A percentile compares a stretch with the other conserved stretches of the same genome.
Evolutionary conservation across 2,888 invertebrate species (phyloP).

Genomic region (Mythimna impura): DNA sequence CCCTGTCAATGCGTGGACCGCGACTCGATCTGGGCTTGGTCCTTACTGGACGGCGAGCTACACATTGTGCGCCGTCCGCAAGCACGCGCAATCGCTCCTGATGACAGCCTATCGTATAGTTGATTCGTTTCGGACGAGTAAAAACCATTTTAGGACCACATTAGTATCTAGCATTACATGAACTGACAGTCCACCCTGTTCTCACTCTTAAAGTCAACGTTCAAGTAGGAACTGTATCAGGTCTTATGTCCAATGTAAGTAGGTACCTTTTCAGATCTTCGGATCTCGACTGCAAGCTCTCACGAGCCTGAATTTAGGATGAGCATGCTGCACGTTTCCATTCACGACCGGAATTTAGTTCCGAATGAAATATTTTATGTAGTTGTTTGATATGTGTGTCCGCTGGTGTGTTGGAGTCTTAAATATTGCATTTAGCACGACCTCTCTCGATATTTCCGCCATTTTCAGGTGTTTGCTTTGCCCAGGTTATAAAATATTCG

Average conservation of each 20-base stretch:
- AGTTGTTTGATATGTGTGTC: constrained; percentile 35
- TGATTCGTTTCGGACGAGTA: background rate
- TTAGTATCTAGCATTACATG: background rate
- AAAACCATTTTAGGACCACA: background rate
- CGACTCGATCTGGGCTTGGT: no score
- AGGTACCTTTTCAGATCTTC: background rate
- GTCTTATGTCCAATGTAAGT: background rate
- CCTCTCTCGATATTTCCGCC: constrained; percentile 12
- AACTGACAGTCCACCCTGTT: background rate
- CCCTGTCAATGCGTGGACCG: no score
- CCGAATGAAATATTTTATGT: constrained; percentile 46
- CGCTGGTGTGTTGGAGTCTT: constrained; percentile 1
- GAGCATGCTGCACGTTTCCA: constrained; percentile 33
- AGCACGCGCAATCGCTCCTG: no score
- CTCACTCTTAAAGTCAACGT: background rate
- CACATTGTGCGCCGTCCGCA: no score
- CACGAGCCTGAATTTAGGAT: constrained; percentile 48
- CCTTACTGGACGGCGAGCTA: no score
- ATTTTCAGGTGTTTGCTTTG: background rate
- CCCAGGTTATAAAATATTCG: constrained; percentile 9
- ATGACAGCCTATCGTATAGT: no score
- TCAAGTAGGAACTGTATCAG: background rate
- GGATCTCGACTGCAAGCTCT: constrained; percentile 34
- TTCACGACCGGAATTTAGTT: constrained; percentile 44
- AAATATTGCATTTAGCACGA: constrained; percentile 29